Evolutionary conservation across 1,140 invertebrate species (phyloP).

Genomic region (Zaprionus inermis): DNA sequence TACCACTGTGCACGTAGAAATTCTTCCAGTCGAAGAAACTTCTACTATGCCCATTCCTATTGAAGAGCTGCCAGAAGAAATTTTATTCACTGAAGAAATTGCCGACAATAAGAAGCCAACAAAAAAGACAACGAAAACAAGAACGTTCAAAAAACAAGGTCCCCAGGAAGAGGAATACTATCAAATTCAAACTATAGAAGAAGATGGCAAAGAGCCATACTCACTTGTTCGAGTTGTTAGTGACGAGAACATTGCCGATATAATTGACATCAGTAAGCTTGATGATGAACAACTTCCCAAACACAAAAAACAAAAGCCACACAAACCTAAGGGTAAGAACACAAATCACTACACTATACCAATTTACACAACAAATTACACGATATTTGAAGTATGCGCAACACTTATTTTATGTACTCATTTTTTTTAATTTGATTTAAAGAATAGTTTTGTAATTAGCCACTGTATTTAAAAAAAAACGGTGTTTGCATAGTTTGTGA

Average conservation of each 20-base stretch:
- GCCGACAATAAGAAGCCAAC: conserved; percentile 77
- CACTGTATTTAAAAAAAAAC: neutral
- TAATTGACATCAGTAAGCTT: conserved; percentile 80
- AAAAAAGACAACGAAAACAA: conserved; percentile 80
- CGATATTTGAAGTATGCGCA: conserved; percentile 65
- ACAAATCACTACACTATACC: conserved; percentile 65
- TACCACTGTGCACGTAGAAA: conserved; percentile 65
- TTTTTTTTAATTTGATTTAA: neutral
- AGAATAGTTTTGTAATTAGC: neutral
- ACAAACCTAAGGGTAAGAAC: conserved; percentile 83
- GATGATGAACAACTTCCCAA: conserved; percentile 77
- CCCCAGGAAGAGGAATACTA: conserved; percentile 77
- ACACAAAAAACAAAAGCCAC: conserved; percentile 73
- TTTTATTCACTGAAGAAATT: conserved; percentile 80
- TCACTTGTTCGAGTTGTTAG: conserved; percentile 80
- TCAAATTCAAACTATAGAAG: conserved; percentile 84
- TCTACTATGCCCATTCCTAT: conserved; percentile 59
- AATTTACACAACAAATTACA: conserved; percentile 50
- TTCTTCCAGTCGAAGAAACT: conserved; percentile 58
- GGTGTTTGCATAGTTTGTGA: neutral
- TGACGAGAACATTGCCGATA: conserved; percentile 79
- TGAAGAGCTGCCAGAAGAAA: conserved; percentile 83
- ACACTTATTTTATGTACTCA: conserved; percentile 34
- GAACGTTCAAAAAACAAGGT: conserved; percentile 78
- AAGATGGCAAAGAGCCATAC: conserved; percentile 83